A percentile compares a stretch with the other conserved stretches of the same genome.
These are phyloP conservation scores for Drosophila bocki DNA, from an alignment of 1,140 invertebrate genomes.

Conservation along the genomic window DNA sequence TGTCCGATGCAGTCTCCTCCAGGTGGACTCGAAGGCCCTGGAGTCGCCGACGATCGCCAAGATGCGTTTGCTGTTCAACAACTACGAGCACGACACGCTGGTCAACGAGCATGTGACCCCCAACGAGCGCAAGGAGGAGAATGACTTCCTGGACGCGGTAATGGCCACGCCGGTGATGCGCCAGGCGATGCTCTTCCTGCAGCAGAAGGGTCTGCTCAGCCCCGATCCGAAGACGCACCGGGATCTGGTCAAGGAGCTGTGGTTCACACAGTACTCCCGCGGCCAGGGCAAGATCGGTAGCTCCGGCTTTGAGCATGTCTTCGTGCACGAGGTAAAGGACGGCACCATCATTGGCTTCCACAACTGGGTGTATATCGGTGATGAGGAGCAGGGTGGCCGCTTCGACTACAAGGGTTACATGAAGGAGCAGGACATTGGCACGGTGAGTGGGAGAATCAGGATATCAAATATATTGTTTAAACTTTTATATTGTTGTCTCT, in stretches of 20 bases:
- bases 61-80: constrained; percentile 89
- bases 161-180: constrained; percentile 91
- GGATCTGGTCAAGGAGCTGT: constrained; percentile 90
- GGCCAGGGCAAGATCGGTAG: constrained; percentile 91
- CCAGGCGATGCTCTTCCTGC: constrained; percentile 90
- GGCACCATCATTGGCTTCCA: constrained; percentile 92
- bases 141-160: constrained; percentile 90
- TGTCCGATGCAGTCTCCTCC: constrained; percentile 50
- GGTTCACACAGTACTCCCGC: constrained; percentile 93
- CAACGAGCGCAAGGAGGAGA: constrained; percentile 91
- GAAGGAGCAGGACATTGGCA: constrained; percentile 89
- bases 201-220: constrained; percentile 88
- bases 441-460: constrained; percentile 86
- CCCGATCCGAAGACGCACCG: constrained; percentile 89
- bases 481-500: constrained; percentile 65
- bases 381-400: constrained; percentile 89
- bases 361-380: constrained; percentile 94
- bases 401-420: constrained; percentile 93
- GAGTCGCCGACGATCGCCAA: constrained; percentile 88
- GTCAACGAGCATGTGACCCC: constrained; percentile 92
- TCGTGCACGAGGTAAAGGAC: constrained; percentile 93
- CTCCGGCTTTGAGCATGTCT: constrained; percentile 95
- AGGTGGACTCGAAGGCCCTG: constrained; percentile 64
- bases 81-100: constrained; percentile 90
- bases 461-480: too few relatives aligned